phyloP scores from a whole-genome alignment of 2,113 vertebrate genomes.

The Rhea americana region DNA sequence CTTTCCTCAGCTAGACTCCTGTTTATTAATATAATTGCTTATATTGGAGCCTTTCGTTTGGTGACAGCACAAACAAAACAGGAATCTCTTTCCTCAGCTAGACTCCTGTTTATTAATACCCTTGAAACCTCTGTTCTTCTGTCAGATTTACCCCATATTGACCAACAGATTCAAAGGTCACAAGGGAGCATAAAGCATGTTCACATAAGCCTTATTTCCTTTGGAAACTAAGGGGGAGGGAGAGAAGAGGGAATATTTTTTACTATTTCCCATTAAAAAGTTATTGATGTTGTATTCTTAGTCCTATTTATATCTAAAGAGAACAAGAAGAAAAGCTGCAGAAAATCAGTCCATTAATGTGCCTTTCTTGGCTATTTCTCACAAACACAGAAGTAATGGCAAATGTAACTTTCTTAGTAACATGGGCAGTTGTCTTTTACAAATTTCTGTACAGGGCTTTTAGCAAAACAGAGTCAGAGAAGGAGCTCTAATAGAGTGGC shows the following conservation, averaged over 20 bases:
- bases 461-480: not conserved
- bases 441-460: not conserved
- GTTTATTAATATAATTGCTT: not conserved
- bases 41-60: no score
- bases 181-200: slow-evolving; percentile 16
- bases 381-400: not conserved
- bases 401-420: slow-evolving; percentile 1
- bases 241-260: slow-evolving; percentile 1
- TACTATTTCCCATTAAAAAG: slow-evolving; percentile 46
- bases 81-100: not conserved
- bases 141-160: not conserved
- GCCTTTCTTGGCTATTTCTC: slow-evolving; percentile 23
- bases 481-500: not conserved
- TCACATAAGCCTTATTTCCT: slow-evolving; percentile 50
- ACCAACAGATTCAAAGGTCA: slow-evolving; percentile 52
- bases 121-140: slow-evolving; percentile 16
- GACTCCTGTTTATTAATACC: not conserved
- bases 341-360: slow-evolving; percentile 39
- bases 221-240: not conserved
- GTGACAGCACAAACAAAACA: not conserved
- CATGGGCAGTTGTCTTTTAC: not conserved
- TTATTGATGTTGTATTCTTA: slow-evolving; percentile 43
- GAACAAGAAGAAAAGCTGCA: slow-evolving; percentile 51
- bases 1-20: slow-evolving; percentile 5
- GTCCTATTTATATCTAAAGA: slow-evolving; percentile 48